Evolutionary conservation across 2,888 invertebrate species (phyloP).

Genomic region (Sesia bembeciformis): DNA sequence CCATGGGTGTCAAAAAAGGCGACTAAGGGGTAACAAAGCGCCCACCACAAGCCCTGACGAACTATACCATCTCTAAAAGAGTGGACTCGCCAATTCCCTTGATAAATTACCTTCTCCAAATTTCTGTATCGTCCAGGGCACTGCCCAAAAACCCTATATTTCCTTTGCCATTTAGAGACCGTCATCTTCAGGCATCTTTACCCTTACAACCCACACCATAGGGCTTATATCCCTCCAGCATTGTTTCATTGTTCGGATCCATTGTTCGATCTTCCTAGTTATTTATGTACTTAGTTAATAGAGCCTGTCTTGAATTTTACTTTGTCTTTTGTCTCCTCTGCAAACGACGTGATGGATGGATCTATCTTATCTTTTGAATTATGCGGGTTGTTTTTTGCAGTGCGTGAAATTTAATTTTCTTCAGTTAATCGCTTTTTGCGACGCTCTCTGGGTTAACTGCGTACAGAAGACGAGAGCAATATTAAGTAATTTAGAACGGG

Average conservation of each 20-base stretch:
- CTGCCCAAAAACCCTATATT: neutral
- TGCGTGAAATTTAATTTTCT: no score
- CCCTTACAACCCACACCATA: neutral
- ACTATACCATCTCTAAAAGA: no score
- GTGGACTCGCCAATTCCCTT: no score
- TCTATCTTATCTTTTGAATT: constrained; percentile 15
- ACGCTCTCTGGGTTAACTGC: no score
- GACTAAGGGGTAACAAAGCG: no score
- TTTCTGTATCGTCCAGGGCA: neutral
- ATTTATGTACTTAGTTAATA: constrained; percentile 29
- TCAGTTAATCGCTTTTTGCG: no score
- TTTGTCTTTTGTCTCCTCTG: constrained; percentile 14
- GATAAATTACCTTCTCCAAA: neutral
- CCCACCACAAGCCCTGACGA: no score
- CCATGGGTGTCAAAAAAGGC: neutral
- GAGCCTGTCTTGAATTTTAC: constrained; percentile 17
- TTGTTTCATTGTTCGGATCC: neutral
- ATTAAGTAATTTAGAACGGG: no score
- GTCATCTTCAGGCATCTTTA: neutral
- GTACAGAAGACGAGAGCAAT: no score
- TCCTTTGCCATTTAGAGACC: neutral
- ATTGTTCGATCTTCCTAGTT: constrained; percentile 12
- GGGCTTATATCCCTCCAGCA: neutral
- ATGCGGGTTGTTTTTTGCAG: neutral
- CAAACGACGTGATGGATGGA: constrained; percentile 18